Percentiles rank a stretch among this genome's conserved stretches.
These are phyloP conservation scores for Synergus laeviventris DNA, from an alignment of 2,888 invertebrate genomes.

Conservation along the genomic window DNA sequence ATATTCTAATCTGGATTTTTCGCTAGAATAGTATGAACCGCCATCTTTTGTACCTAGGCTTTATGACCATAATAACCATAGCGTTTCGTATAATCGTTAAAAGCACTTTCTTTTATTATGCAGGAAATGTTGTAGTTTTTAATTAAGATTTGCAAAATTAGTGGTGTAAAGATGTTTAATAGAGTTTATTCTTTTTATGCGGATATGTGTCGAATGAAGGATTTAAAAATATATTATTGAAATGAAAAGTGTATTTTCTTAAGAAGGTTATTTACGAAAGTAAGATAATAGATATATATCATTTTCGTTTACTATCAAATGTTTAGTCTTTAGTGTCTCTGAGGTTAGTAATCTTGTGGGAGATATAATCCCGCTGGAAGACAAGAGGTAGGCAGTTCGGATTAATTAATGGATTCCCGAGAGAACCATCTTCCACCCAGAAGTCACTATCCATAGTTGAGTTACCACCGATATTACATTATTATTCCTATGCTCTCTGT, in stretches of 20 bases:
- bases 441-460: slow-evolving; percentile 35
- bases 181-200: too few relatives aligned
- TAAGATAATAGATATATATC: slow-evolving; percentile 40
- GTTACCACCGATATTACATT: slow-evolving; percentile 20
- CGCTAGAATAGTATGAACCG: background rate
- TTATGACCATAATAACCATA: background rate
- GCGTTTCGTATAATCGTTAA: background rate
- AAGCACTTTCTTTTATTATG: background rate
- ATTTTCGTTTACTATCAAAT: slow-evolving; percentile 51
- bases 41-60: background rate
- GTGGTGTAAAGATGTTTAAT: too few relatives aligned
- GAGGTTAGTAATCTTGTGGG: slow-evolving; percentile 53
- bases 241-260: slow-evolving; percentile 5
- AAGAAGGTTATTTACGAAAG: slow-evolving; percentile 45
- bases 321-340: slow-evolving; percentile 54
- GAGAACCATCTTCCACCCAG: slow-evolving; percentile 33
- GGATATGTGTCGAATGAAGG: background rate
- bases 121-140: background rate
- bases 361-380: slow-evolving; percentile 56
- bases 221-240: background rate
- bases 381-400: slow-evolving; percentile 54
- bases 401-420: slow-evolving; percentile 59
- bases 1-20: background rate
- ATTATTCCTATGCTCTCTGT: slow-evolving; percentile 33
- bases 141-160: background rate